Percentiles rank a stretch among this genome's conserved stretches.
These are phyloP conservation scores for Drosophila engyochracea DNA, from an alignment of 2,888 invertebrate genomes.

Conservation along the genomic window DNA sequence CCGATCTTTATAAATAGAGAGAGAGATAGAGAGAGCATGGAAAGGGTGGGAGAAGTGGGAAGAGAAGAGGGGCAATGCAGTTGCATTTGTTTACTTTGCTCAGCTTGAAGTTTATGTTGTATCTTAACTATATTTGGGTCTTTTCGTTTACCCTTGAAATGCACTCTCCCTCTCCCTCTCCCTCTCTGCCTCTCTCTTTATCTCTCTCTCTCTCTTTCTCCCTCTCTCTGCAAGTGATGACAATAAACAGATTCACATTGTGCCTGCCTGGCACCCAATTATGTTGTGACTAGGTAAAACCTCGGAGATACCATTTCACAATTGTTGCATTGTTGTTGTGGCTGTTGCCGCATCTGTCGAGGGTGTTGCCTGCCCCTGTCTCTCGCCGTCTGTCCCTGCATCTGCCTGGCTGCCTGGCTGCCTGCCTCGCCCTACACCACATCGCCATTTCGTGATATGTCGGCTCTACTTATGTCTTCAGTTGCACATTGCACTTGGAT, in stretches of 20 bases:
- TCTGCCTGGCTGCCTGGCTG: slow-evolving; percentile 34
- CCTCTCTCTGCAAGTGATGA: slow-evolving; percentile 30
- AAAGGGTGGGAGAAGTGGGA: neutral
- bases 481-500: slow-evolving; percentile 74
- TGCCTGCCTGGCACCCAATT: slow-evolving; percentile 54
- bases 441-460: slow-evolving; percentile 9
- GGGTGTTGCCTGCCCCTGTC: slow-evolving; percentile 35
- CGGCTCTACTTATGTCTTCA: slow-evolving; percentile 43
- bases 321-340: slow-evolving; percentile 43
- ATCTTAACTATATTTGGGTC: neutral
- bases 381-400: slow-evolving; percentile 6
- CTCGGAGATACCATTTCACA: slow-evolving; percentile 43
- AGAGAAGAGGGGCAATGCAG: neutral
- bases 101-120: slow-evolving; percentile 7
- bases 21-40: neutral
- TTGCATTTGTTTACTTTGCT: slow-evolving; percentile 39
- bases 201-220: neutral
- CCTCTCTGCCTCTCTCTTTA: neutral
- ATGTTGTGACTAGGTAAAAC: slow-evolving; percentile 69
- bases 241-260: slow-evolving; percentile 69
- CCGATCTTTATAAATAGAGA: slow-evolving; percentile 20
- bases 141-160: slow-evolving; percentile 66
- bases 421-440: slow-evolving; percentile 25
- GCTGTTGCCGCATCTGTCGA: slow-evolving; percentile 46
- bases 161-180: slow-evolving; percentile 8